These are phyloP conservation scores for Prorops nasuta DNA, from an alignment of 1,140 invertebrate species.

Conservation along the genomic window DNA sequence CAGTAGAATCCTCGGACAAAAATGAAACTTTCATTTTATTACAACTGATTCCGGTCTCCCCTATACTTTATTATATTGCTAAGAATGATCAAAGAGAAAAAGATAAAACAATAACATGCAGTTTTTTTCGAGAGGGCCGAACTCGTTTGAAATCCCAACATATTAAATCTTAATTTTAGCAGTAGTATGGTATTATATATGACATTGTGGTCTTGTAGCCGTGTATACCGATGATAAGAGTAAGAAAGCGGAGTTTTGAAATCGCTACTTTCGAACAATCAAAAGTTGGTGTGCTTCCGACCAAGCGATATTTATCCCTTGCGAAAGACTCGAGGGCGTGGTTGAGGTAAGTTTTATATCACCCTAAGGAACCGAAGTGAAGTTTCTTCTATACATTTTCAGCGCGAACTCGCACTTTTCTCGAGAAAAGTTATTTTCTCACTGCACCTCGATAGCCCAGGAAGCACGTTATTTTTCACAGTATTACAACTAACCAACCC, in stretches of 20 bases:
- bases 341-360: constrained; percentile 32
- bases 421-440: constrained; percentile 13
- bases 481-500: constrained; percentile 1
- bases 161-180: no score
- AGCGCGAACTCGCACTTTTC: constrained; percentile 16
- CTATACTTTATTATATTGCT: no score
- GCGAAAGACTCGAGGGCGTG: constrained; percentile 27
- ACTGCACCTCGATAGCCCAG: constrained; percentile 14
- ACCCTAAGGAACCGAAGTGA: constrained; percentile 27
- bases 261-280: constrained; percentile 22
- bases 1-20: no score
- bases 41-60: no score
- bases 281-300: constrained; percentile 20
- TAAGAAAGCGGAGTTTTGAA: not conserved
- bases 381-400: constrained; percentile 35
- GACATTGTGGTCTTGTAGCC: no score
- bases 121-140: no score
- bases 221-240: not conserved
- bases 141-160: no score
- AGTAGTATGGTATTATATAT: no score
- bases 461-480: constrained; percentile 15
- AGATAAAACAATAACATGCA: no score
- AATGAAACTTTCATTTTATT: no score
- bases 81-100: no score
- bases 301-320: constrained; percentile 26